Base-by-base conservation (phyloP, 2,113 vertebrate genomes). In the Gracilinanus agilis region DNA sequence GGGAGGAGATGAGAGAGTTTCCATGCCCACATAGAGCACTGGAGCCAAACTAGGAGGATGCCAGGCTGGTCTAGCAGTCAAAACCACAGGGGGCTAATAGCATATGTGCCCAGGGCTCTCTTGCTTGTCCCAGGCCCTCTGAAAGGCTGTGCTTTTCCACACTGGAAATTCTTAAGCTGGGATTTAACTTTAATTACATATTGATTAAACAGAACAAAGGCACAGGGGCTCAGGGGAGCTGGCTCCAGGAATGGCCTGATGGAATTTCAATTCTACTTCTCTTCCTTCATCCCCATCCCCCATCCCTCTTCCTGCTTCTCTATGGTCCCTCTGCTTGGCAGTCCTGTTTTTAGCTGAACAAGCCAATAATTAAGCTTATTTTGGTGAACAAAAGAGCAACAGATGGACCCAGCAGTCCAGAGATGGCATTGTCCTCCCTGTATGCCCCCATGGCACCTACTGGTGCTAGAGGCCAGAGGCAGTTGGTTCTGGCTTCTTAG, bases 151-250 rank as follows among this genome's bases (percentile, higher is more conserved):
- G 94, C 92, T 95, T 95, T 93, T 92, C 90, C 67, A 93, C 0
- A 0, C 90, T 97, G 94, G 94, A 97, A 96, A 97, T 96, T 96
- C 95, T 97, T 97, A 98, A 97, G 96, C 97, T 94, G 95, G 95
- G 95, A 97, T 98, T 98, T 96, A 93, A 95, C 94, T 96, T 97
- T 97, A 98, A 98, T 98, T 98, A 97, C 96, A 90, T 98, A 98
- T 98, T 97, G 96, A 98, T 97, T 97, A 97, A 97, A 92, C 21
- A 95, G 96, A 97, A 98, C 96, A 97, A 96, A 98, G 96, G 55
- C 67, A 2, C 8, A 3, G 83, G 91, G 96, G 90, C 94, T 95
- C 94, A 53, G 11, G 95, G 96, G 96, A 97, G 92, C 93, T 90
- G 90, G 83, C 94, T 93, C 90, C 54, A 90, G 34, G 94, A 94